Evolutionary conservation across 2,797 vertebrate species (phyloP).

Genomic region (Melanotaenia maccullochi): DNA sequence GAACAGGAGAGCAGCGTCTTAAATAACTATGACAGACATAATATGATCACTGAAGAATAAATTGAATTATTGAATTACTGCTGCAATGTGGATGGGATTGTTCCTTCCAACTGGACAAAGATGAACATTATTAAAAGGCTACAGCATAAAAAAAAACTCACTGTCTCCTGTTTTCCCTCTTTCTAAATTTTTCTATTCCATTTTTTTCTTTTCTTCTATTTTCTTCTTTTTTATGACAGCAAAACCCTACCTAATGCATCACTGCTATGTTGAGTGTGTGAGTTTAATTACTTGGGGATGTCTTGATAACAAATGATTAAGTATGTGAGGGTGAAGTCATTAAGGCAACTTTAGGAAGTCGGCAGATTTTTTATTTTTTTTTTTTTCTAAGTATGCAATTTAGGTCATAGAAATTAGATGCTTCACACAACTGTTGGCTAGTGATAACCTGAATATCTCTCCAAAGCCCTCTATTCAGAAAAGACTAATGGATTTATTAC

Average conservation of each 20-base stretch:
- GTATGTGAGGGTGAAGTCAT: conserved; percentile 38
- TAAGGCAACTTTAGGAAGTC: conserved; percentile 33
- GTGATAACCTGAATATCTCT: conserved; percentile 39
- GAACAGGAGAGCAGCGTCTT: conserved; percentile 41
- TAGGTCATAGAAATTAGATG: conserved; percentile 17
- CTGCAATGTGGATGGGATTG: conserved; percentile 38
- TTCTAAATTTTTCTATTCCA: conserved; percentile 9
- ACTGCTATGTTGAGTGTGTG: conserved; percentile 14
- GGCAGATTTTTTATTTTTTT: conserved; percentile 25
- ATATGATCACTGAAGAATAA: conserved; percentile 56
- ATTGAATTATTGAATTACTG: conserved; percentile 66
- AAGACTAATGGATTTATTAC: conserved; percentile 21
- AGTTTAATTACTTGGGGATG: conserved; percentile 59
- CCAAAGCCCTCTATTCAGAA: conserved; percentile 19
- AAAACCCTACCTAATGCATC: conserved; percentile 51
- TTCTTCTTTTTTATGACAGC: conserved; percentile 16
- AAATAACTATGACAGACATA: conserved; percentile 59
- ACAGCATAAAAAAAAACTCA: conserved; percentile 20
- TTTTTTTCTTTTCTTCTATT: background rate
- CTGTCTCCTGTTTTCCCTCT: background rate
- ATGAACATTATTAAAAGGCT: conserved; percentile 40
- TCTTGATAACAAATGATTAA: conserved; percentile 66
- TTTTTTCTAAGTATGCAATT: conserved; percentile 19
- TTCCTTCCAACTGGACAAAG: conserved; percentile 28
- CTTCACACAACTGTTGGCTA: conserved; percentile 4